A percentile compares a stretch with the other conserved stretches of the same genome.
These are phyloP conservation scores for Drosophila mercatorum DNA, from an alignment of 2,888 invertebrate species.

Conservation along the genomic window DNA sequence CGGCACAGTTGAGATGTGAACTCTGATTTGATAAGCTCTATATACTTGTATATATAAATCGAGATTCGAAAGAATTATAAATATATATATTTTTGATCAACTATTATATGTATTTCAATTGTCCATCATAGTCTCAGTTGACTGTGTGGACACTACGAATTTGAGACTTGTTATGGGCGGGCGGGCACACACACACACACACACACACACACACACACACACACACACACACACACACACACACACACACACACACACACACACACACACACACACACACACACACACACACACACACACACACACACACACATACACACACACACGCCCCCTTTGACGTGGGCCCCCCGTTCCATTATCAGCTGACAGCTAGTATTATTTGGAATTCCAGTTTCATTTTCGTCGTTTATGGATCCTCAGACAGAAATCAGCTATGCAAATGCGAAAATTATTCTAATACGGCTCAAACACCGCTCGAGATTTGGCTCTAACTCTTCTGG, in stretches of 20 bases:
- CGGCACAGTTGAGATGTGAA: not conserved
- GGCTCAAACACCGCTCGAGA: constrained; percentile 7
- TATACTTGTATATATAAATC: not conserved
- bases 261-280: not conserved
- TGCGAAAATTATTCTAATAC: constrained; percentile 23
- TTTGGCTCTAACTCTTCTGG: not conserved
- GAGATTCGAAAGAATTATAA: too few relatives aligned
- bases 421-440: constrained; percentile 10
- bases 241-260: not conserved
- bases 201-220: too few relatives aligned
- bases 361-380: constrained; percentile 12
- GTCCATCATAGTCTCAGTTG: not conserved
- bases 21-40: not conserved
- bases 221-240: not conserved
- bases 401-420: constrained; percentile 4
- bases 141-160: not conserved
- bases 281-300: too few relatives aligned
- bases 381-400: constrained; percentile 36
- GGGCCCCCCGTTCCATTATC: constrained; percentile 7
- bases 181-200: not conserved
- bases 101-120: not conserved
- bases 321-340: too few relatives aligned
- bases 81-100: not conserved
- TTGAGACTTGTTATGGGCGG: not conserved
- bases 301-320: not conserved